phyloP scores from a whole-genome alignment of 1,140 invertebrate genomes.

The Drosophila varians region DNA sequence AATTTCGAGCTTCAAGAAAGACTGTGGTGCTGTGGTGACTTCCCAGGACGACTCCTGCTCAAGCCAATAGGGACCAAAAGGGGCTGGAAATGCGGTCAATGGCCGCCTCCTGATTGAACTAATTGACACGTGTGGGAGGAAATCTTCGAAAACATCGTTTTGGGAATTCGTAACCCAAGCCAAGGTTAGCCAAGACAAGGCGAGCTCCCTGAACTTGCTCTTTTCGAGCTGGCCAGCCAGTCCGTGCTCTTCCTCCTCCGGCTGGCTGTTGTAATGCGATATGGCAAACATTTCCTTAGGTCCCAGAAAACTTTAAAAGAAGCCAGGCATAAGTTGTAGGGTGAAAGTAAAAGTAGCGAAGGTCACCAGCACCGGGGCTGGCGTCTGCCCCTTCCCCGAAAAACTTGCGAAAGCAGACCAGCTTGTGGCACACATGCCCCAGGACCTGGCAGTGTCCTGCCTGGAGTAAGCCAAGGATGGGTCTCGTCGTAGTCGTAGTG shows the following conservation, averaged over 20 bases:
- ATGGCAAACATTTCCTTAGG: conserved; percentile 68
- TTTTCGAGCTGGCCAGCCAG: background rate
- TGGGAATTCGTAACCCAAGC: conserved; percentile 55
- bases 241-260: background rate
- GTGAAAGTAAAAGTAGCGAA: conserved; percentile 77
- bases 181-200: conserved; percentile 16
- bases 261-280: conserved; percentile 66
- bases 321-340: conserved; percentile 36
- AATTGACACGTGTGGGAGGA: conserved; percentile 70
- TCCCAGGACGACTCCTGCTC: conserved; percentile 1
- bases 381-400: conserved; percentile 63
- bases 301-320: conserved; percentile 67
- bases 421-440: conserved; percentile 37
- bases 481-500: conserved; percentile 60
- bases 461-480: conserved; percentile 5
- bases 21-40: conserved; percentile 9
- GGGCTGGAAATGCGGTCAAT: conserved; percentile 46
- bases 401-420: conserved; percentile 27
- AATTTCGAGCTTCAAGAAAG: background rate
- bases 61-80: too few species aligned
- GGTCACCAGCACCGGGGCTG: conserved; percentile 83
- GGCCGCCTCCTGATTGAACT: conserved; percentile 66
- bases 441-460: conserved; percentile 11
- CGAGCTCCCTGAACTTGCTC: conserved; percentile 27
- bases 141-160: conserved; percentile 39